These are phyloP conservation scores for Rhingia rostrata DNA, from an alignment of 2,888 invertebrate species.

Conservation along the genomic window DNA sequence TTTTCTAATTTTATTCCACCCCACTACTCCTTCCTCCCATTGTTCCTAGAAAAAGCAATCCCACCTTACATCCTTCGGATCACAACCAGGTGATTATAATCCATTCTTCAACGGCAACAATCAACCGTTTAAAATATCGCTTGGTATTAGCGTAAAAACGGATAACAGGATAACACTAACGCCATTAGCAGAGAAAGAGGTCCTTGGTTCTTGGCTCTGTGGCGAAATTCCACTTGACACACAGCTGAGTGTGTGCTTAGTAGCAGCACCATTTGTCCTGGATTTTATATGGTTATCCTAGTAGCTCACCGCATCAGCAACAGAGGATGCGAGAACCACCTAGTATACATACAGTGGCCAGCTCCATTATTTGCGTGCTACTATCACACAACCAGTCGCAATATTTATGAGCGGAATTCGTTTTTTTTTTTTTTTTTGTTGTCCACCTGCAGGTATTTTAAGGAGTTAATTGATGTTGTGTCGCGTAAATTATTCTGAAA, in stretches of 20 bases:
- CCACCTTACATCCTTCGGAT: background rate
- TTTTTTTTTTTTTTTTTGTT: conserved; percentile 57
- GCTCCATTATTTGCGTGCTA: conserved; percentile 70
- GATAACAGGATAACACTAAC: conserved; percentile 49
- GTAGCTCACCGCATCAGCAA: conserved; percentile 69
- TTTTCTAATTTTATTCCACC: too few species aligned
- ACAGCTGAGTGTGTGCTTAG: conserved; percentile 41
- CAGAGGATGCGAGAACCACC: conserved; percentile 27
- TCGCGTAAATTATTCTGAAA: conserved; percentile 82
- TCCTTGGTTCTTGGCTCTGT: conserved; percentile 19
- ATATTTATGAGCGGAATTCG: conserved; percentile 68
- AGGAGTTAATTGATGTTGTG: conserved; percentile 83
- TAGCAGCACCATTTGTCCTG: conserved; percentile 56
- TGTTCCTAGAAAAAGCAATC: background rate
- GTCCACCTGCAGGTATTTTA: conserved; percentile 81
- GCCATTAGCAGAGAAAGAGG: conserved; percentile 35
- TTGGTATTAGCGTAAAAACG: conserved; percentile 55
- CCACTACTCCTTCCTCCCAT: background rate
- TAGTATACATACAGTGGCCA: conserved; percentile 1
- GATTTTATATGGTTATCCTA: conserved; percentile 72
- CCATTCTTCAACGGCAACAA: conserved; percentile 41
- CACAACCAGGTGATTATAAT: conserved; percentile 31
- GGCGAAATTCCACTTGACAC: conserved; percentile 70
- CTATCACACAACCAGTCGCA: conserved; percentile 51
- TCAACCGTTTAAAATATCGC: conserved; percentile 62